Evolutionary conservation across 2,797 vertebrate species (phyloP).

Genomic region (Masticophis lateralis): DNA sequence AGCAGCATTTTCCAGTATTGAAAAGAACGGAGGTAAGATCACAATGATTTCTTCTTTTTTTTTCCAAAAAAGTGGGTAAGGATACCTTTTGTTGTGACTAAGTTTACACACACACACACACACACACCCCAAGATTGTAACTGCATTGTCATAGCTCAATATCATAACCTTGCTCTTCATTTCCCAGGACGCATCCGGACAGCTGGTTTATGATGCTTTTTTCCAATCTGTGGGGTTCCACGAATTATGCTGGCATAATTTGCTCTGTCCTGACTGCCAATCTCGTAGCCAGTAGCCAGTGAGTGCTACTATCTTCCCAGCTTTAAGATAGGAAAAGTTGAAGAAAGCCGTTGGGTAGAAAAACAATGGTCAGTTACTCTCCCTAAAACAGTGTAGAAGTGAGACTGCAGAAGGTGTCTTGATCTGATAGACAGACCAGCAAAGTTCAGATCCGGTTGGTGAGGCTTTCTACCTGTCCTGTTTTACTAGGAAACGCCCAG

Average conservation of each 20-base stretch:
- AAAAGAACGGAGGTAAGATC: neutral
- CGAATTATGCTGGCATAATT: neutral
- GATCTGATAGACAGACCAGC: neutral
- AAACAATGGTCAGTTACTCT: neutral
- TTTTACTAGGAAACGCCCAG: neutral
- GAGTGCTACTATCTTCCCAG: neutral
- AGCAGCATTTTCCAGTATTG: fast-evolving
- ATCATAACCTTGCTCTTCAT: neutral
- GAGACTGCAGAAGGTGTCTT: neutral
- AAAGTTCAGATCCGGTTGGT: neutral
- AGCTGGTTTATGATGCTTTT: neutral
- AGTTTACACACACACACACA: neutral
- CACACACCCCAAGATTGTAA: neutral
- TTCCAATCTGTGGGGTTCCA: neutral
- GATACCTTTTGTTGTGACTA: neutral
- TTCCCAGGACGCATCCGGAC: neutral
- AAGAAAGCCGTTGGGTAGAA: neutral
- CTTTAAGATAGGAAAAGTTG: neutral
- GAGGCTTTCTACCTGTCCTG: neutral
- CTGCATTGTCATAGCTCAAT: neutral
- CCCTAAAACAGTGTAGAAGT: neutral
- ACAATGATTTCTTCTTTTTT: neutral
- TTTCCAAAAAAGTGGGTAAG: neutral
- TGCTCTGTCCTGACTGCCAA: neutral
- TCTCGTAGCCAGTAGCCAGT: neutral